phyloP scores from a whole-genome alignment of 2,113 vertebrate genomes.

The Nesoenas mayeri region DNA sequence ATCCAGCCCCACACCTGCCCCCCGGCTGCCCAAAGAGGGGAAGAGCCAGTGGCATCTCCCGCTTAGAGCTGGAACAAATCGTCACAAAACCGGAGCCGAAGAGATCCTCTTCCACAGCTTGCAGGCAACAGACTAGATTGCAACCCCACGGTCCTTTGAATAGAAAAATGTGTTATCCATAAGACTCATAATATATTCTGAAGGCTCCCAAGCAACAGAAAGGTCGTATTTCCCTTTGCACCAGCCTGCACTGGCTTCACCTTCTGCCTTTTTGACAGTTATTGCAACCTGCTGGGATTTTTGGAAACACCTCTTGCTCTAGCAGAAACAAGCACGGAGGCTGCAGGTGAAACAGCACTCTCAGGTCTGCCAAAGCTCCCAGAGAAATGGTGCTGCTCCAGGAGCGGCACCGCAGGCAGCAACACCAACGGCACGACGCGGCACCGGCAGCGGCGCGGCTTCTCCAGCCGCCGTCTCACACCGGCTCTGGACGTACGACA shows the following conservation, averaged over 20 bases:
- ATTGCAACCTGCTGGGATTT: not conserved
- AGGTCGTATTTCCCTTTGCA: accelerated
- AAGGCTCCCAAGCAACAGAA: not conserved
- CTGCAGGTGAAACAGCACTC: not conserved
- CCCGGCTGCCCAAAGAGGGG: accelerated
- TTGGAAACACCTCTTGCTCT: not conserved
- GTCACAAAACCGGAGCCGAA: not conserved
- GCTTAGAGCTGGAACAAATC: not conserved
- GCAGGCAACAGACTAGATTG: not conserved
- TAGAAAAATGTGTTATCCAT: accelerated
- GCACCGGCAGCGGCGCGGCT: accelerated
- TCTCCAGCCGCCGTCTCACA: too few species aligned
- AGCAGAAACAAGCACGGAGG: not conserved
- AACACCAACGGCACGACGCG: accelerated
- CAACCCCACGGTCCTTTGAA: not conserved
- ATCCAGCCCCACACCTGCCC: accelerated
- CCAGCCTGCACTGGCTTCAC: not conserved
- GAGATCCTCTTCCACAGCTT: not conserved
- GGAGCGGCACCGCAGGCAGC: accelerated
- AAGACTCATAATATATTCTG: not conserved
- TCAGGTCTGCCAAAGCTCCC: not conserved
- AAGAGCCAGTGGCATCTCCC: not conserved
- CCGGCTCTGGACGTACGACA: accelerated
- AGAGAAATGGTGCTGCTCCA: accelerated
- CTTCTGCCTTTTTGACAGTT: not conserved